Evolutionary conservation across 1,140 invertebrate genomes (phyloP).

Genomic region (Portunus trituberculatus): DNA sequence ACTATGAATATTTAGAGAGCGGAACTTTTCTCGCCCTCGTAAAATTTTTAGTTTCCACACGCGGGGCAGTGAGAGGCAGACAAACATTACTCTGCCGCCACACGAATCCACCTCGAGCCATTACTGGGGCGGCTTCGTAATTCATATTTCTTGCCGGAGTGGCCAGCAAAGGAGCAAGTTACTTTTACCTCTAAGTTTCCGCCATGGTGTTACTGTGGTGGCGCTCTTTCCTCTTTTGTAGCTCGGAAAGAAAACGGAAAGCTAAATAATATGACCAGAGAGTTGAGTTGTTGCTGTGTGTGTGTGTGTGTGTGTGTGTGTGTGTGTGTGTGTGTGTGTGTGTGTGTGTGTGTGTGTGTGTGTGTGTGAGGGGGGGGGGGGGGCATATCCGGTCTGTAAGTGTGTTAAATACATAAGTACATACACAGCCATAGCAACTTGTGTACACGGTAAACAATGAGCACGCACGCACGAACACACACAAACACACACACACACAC

Average conservation of each 20-base stretch:
- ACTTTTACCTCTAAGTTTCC: background rate
- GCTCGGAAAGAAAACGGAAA: no score
- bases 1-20: conserved; percentile 9
- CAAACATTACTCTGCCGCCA: background rate
- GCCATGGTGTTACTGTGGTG: background rate
- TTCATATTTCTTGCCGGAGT: background rate
- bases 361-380: no score
- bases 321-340: no score
- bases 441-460: no score
- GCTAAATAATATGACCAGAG: no score
- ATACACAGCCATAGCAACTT: no score
- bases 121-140: background rate
- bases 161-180: background rate
- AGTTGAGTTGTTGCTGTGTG: no score
- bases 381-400: no score
- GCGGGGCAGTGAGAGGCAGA: background rate
- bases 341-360: no score
- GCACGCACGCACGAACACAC: no score
- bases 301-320: no score
- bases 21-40: background rate
- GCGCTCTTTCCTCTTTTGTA: background rate
- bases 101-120: background rate
- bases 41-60: background rate
- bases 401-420: no score
- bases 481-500: background rate